Evolutionary conservation across 2,888 invertebrate species (phyloP).

Genomic region (Acanthosepion lycidas): DNA sequence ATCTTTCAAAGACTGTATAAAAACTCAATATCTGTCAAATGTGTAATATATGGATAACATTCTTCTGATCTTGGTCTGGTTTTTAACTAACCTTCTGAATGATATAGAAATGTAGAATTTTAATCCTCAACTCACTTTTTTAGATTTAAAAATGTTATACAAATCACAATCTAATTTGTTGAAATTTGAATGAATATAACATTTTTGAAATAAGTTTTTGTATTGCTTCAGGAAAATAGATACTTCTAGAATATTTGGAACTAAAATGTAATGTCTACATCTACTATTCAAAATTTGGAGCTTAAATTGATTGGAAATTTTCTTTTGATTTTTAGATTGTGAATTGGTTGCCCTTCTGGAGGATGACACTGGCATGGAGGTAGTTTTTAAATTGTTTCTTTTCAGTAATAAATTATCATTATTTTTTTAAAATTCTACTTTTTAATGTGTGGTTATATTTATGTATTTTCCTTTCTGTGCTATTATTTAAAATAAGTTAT

Average conservation of each 20-base stretch:
- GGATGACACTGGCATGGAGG: slow-evolving; percentile 94
- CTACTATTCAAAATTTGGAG: background rate
- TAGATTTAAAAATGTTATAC: too few relatives aligned
- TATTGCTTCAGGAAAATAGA: background rate
- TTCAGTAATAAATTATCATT: too few relatives aligned
- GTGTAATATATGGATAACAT: too few relatives aligned
- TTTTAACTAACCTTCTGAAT: too few relatives aligned
- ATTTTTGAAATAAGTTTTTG: background rate
- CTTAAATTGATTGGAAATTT: background rate
- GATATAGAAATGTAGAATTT: too few relatives aligned
- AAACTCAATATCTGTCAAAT: too few relatives aligned
- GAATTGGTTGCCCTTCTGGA: slow-evolving; percentile 97
- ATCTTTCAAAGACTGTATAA: too few relatives aligned
- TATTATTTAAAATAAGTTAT: background rate
- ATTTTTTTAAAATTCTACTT: background rate
- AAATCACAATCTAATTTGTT: background rate
- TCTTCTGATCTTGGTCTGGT: too few relatives aligned
- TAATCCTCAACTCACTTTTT: too few relatives aligned
- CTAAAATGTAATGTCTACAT: too few relatives aligned
- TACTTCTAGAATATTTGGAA: too few relatives aligned
- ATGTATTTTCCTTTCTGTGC: background rate
- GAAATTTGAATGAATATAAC: background rate
- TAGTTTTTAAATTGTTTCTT: slow-evolving; percentile 49
- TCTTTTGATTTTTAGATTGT: slow-evolving; percentile 81
- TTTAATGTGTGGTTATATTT: background rate